Base-by-base conservation (phyloP, 2,113 vertebrate genomes). In the Oreochromis aureus region DNA sequence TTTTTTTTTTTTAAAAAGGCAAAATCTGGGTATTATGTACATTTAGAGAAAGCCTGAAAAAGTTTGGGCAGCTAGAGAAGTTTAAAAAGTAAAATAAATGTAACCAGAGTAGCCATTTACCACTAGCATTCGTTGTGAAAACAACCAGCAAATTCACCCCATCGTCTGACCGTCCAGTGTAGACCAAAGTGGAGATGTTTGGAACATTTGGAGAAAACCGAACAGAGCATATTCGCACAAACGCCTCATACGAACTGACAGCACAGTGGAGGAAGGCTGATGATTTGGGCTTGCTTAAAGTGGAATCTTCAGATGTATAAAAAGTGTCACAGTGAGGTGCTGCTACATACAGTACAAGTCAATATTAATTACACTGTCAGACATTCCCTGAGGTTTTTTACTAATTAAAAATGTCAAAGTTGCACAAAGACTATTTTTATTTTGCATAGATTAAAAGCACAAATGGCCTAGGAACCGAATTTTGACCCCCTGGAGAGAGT, bases 401-500 rank as follows among this genome's bases (percentile, higher is more conserved):
- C 36, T 41, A 7, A 27, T 27, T 58, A 30, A 58, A 58, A 58
- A 58, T 16, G 12, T 58, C 19, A 41, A 69, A 24, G 36, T 41
- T 41, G 36, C 61, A 66, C 61, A 36, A n/a, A 36, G 61, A 36
- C 19, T 13, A 0, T n/a, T 0, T 41, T 9, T 15, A 15, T 69
- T 69, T 69, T 41, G 36, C 36, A 12, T 71, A 6, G 39, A 3
- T 24, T 6, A 24, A 71, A 71, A 10, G 13, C 12, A 3, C n/a
- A 44, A 15, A 10, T 1, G 19, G 66, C 0, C 66, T 44, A 6
- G 12, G n/a, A 44, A 24, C n/a, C 16, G 22, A 51, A 7, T 7
- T 19, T 51, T 19, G 7, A 19, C 16, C 7, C 9, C 48, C 48
- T n/a, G 51, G 19, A 10, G 19, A 54, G 51, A 5, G 19, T 39